Percentiles rank a stretch among this genome's conserved stretches.
Evolutionary conservation across 92 coral and sea anemone genomes (phyloP).

Genomic region (Porites divaricata): DNA sequence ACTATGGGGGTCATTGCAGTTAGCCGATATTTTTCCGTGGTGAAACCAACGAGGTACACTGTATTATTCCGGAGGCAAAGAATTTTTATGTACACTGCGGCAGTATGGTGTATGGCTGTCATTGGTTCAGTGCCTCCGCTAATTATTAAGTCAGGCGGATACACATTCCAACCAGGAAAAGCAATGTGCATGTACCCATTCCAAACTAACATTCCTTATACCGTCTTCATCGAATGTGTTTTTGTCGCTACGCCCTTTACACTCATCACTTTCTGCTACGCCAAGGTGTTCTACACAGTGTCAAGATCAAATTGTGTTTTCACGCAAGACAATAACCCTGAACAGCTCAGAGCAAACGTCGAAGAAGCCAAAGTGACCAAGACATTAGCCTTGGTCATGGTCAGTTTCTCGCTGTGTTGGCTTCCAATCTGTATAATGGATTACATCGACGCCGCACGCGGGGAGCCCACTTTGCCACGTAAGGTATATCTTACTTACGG

Average conservation of each 20-base stretch:
- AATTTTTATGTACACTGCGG: slow-evolving; percentile 25
- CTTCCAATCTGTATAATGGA: slow-evolving; percentile 72
- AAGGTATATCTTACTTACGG: slow-evolving; percentile 60
- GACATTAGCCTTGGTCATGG: slow-evolving; percentile 66
- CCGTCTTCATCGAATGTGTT: slow-evolving; percentile 52
- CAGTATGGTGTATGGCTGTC: slow-evolving; percentile 46
- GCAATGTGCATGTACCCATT: slow-evolving; percentile 74
- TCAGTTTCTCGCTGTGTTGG: slow-evolving; percentile 75
- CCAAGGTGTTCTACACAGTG: slow-evolving; percentile 55
- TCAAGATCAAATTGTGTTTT: slow-evolving; percentile 54
- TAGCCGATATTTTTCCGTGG: slow-evolving; percentile 64
- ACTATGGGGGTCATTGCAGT: slow-evolving; percentile 75
- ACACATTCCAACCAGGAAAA: slow-evolving; percentile 71
- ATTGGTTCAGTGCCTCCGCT: slow-evolving; percentile 69
- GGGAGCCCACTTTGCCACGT: slow-evolving; percentile 57
- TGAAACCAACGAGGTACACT: slow-evolving; percentile 43
- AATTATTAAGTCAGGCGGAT: slow-evolving; percentile 41
- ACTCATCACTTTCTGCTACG: slow-evolving; percentile 58
- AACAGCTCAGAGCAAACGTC: slow-evolving; percentile 69
- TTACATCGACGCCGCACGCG: slow-evolving; percentile 58
- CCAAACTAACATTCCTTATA: slow-evolving; percentile 59
- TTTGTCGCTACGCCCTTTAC: slow-evolving; percentile 51
- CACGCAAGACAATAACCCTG: slow-evolving; percentile 23
- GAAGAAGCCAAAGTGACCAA: slow-evolving; percentile 82
- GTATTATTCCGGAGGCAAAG: slow-evolving; percentile 43